Evolutionary conservation across 2,797 vertebrate species (phyloP).

Genomic region (Mormyrus proboscirostris): DNA sequence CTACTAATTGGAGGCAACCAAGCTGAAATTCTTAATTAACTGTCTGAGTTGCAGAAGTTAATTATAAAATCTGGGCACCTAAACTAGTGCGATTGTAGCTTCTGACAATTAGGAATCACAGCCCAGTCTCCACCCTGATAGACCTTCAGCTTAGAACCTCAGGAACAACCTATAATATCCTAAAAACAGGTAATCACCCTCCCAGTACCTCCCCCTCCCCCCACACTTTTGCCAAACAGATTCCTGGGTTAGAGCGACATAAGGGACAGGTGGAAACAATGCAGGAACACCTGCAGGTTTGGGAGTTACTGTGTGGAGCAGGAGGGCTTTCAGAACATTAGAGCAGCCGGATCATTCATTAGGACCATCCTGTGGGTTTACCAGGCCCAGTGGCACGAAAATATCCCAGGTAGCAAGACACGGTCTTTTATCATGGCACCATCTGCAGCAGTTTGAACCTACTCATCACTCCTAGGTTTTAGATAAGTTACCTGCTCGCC

Average conservation of each 20-base stretch:
- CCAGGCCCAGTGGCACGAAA: neutral
- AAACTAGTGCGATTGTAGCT: conserved; percentile 56
- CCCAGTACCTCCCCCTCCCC: neutral
- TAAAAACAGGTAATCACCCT: neutral
- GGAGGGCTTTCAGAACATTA: neutral
- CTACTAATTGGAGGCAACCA: conserved; percentile 71
- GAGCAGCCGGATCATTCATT: neutral
- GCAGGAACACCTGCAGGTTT: neutral
- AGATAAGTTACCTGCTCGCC: neutral
- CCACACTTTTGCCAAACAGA: neutral
- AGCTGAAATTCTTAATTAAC: conserved; percentile 80
- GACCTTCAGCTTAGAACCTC: neutral
- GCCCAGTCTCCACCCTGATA: neutral
- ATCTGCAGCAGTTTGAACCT: neutral
- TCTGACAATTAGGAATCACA: conserved; percentile 48
- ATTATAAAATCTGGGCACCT: conserved; percentile 69
- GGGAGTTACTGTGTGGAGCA: neutral
- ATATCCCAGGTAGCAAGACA: neutral
- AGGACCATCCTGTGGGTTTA: neutral
- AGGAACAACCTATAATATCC: neutral
- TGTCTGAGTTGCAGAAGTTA: conserved; percentile 71
- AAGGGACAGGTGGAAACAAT: neutral
- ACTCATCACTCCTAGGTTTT: neutral
- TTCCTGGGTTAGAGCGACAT: neutral
- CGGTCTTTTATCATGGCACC: neutral